Base-by-base conservation (phyloP, 2,888 invertebrate species). In the Hirtodrosophila confusa region DNA sequence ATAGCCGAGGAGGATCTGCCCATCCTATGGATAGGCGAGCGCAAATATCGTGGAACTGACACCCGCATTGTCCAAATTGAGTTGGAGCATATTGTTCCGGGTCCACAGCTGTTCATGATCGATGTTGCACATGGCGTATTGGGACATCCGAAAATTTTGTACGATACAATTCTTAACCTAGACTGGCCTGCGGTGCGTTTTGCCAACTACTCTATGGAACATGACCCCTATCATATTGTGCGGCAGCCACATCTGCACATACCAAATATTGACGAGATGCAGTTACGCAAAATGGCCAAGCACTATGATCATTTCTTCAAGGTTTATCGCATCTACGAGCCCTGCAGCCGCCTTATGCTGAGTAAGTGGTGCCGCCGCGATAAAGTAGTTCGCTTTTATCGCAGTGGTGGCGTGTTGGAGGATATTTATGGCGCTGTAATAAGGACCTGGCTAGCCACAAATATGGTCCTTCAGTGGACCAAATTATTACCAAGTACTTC, bases 21-120 rank as follows among this genome's bases (percentile, higher is more conserved):
- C 3, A 75, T 92, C 8, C 66, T 91, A 33, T 91, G 91, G 91
- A 89, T 91, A n/a, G 91, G 91, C 0, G 82, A 88, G 33, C 87
- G 89, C 3, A 90, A 90, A 65, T 91, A 91, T 75, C 88, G 89
- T 2, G 91, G 91, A 29, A 90, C 78, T 3, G 87, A 92, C 70
- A 55, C 66, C 5, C 88, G 90, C 12, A 80, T 92, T 33, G 78
- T 76, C 3, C 70, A 89, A 45, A 66, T 91, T 0, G 92, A 91
- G 63, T 57, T 89, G 43, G 91, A 91, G 55, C 88, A 84, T 27
- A 88, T 91, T 27, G 83, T 89, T 6, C 90, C 92, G 0, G 90
- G 83, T 0, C 84, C 88, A 10, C 90, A 91, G 51, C 64, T 91
- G 23, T 73, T 64, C 6, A 54, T 91, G 60, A 90, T 90, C 40